Evolutionary conservation across 1,140 invertebrate genomes (phyloP).

Genomic region (Drepana arcuata): DNA sequence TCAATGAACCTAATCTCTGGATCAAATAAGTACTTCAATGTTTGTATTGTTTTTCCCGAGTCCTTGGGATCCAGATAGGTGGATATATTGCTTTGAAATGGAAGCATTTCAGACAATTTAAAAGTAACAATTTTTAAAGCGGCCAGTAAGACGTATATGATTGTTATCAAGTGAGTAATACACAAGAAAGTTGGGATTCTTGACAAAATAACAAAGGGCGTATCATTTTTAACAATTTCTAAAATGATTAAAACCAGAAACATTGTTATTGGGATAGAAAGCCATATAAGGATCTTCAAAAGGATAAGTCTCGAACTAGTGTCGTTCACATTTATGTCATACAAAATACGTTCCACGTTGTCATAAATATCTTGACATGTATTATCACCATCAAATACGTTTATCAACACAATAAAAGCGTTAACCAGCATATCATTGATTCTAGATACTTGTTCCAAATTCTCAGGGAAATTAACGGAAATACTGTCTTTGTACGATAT

Average conservation of each 20-base stretch:
- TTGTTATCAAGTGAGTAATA: slow-evolving; percentile 29
- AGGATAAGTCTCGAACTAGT: slow-evolving; percentile 23
- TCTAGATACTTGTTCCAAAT: slow-evolving; percentile 24
- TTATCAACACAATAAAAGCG: slow-evolving; percentile 24
- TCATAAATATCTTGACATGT: slow-evolving; percentile 19
- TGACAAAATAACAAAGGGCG: slow-evolving; percentile 28
- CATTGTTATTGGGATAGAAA: slow-evolving; percentile 11
- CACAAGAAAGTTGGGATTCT: slow-evolving; percentile 37
- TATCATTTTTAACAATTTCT: slow-evolving; percentile 22
- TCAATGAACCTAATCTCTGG: slow-evolving; percentile 26
- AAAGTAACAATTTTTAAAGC: slow-evolving; percentile 33
- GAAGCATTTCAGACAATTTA: slow-evolving; percentile 18
- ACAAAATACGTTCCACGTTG: slow-evolving; percentile 20
- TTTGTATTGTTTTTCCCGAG: slow-evolving; percentile 3
- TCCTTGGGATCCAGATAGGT: no score
- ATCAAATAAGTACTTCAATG: slow-evolving; percentile 19
- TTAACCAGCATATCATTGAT: slow-evolving; percentile 31
- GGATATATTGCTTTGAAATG: no score
- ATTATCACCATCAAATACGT: slow-evolving; percentile 16
- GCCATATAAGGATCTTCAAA: slow-evolving; percentile 29
- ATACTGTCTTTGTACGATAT: slow-evolving; percentile 1
- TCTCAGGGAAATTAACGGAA: slow-evolving; percentile 18
- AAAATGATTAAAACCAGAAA: slow-evolving; percentile 21
- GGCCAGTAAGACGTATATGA: slow-evolving; percentile 32
- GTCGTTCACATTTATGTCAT: slow-evolving; percentile 18